phyloP scores from a whole-genome alignment of 1,140 invertebrate genomes.

The Drosophila busckii region DNA sequence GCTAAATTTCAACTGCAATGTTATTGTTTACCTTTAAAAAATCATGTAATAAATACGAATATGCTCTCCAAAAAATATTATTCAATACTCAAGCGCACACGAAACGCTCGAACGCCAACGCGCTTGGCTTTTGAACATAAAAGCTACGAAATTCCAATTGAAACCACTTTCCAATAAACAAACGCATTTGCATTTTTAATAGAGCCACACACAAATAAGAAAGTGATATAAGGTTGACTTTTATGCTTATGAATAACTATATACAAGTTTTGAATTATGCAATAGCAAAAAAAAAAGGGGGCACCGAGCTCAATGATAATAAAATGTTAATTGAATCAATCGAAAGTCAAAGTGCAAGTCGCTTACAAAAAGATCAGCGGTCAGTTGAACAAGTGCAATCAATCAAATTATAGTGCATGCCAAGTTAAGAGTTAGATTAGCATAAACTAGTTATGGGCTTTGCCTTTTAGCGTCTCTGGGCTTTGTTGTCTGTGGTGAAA shows the following conservation, averaged over 20 bases:
- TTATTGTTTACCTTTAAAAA: too few relatives aligned
- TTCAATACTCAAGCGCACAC: slow-evolving; percentile 5
- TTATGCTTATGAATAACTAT: background rate
- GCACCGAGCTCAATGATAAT: slow-evolving; percentile 8
- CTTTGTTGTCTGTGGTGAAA: slow-evolving; percentile 46
- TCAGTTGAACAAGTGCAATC: background rate
- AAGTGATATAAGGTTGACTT: slow-evolving; percentile 25
- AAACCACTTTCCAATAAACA: slow-evolving; percentile 24
- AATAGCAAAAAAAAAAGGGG: background rate
- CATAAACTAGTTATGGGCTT: slow-evolving; percentile 14
- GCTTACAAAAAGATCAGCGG: too few relatives aligned
- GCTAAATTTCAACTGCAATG: too few relatives aligned
- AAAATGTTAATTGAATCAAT: slow-evolving; percentile 22
- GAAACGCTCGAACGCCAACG: background rate
- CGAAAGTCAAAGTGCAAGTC: slow-evolving; percentile 26
- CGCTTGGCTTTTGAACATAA: slow-evolving; percentile 6
- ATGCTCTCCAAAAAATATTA: slow-evolving; percentile 13
- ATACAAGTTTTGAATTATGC: slow-evolving; percentile 10
- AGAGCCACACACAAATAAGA: background rate
- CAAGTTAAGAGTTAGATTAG: slow-evolving; percentile 35
- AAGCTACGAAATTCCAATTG: slow-evolving; percentile 2
- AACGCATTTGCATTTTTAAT: slow-evolving; percentile 21
- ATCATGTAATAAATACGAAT: background rate
- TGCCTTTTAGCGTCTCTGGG: slow-evolving; percentile 9
- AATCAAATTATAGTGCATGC: background rate